Base-by-base conservation (phyloP, 1,140 invertebrate genomes). In the Drosophila nikananu region DNA sequence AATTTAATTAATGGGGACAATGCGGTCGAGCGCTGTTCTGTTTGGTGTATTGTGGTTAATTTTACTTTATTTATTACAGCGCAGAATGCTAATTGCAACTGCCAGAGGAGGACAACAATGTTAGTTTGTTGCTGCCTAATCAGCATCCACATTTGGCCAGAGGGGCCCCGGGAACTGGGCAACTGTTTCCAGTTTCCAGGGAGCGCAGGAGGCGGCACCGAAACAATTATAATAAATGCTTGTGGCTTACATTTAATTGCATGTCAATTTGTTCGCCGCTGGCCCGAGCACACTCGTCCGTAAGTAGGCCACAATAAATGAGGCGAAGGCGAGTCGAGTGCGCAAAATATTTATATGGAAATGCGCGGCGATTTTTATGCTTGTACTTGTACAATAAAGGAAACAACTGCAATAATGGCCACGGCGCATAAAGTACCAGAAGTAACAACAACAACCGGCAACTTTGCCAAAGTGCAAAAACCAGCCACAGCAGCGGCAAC, bases 351-450 rank as follows among this genome's bases (percentile, higher is more conserved):
- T 70, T 84, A 66, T 78, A 84, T 89, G 81, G 55, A 89, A 89
- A 89, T 87, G 54, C 81, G 77, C 81, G 77, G 79, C 68, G 84
- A 83, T 81, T 89, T 89, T 81, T 84, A 81, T 86, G 84, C 81
- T 62, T 30, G 65, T 80, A 70, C 80, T 73, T 65, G 58, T 77
- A 52, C 80, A 80, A 90, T 89, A 90, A 90, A 84, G 75, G 86
- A 90, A 91, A 89, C 86, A 90, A 89, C 75, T 89, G 86, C 82
- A 89, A 89, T 89, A 89, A 89, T 90, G 86, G 86, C 79, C 67
- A 61, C 41, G 71, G 70, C 75, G 84, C 65, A 89, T 89, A 87
- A 89, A 87, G 74, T 78, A 89, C 84, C 84, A 84, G 81, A 90
- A 89, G 84, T 81, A 90, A 80, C 66, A 79, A 68, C 86, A 89